Conservation (phyloP, 2,113 vertebrate genomes). For the Thinocorus orbignyianus region DNA sequence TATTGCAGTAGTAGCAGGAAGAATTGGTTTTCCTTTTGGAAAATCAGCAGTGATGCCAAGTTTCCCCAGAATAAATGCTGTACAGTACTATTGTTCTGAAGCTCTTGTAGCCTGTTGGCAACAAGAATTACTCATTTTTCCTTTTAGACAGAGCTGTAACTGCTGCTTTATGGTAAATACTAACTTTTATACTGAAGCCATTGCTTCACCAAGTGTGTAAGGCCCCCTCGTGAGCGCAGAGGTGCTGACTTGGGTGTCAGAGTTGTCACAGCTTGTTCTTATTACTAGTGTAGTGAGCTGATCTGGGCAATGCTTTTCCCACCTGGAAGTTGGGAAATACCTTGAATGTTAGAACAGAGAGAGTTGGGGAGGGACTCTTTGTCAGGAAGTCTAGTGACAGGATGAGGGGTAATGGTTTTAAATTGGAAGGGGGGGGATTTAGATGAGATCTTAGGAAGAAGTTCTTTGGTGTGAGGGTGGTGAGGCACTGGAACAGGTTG, state of each 20-base stretch:
- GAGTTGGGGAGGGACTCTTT: no score
- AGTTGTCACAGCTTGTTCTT: not conserved
- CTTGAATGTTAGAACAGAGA: no score
- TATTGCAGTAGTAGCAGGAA: not conserved
- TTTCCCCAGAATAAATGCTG: not conserved
- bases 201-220: not conserved
- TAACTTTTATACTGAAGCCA: not conserved
- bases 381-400: no score
- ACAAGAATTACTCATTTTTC: not conserved
- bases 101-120: not conserved
- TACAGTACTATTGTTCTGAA: not conserved
- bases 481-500: no score
- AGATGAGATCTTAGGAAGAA: no score
- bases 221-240: not conserved
- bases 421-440: no score
- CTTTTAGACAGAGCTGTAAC: not conserved
- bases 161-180: not conserved
- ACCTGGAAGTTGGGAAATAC: not conserved
- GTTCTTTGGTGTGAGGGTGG: no score
- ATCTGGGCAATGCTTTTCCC: not conserved
- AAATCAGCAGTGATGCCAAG: not conserved
- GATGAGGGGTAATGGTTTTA: no score
- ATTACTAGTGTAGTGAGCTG: not conserved
- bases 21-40: not conserved
- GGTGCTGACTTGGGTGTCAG: not conserved